Evolutionary conservation across 2,113 vertebrate genomes (phyloP), one percentile per base, ranked within the genome.

Genomic region (Microtus ochrogaster): DNA sequence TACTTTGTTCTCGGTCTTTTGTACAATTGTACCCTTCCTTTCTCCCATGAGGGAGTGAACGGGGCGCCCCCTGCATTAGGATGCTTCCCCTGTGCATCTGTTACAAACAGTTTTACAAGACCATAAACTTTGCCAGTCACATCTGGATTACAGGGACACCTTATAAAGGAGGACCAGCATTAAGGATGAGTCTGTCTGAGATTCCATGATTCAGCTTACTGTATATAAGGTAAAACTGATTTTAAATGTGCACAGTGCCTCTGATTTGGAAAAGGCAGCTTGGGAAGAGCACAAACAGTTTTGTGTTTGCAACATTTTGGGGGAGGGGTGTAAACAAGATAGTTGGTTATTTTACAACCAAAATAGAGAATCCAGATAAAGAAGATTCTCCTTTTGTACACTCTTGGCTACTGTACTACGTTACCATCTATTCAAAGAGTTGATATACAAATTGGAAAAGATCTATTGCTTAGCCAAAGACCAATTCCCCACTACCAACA

Each of bases 361-460:
- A 6, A 92, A 82, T 30, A 47, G 30, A 17, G 21, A 89, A 92
- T 91, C 3, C 49, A 21, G 7, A n/a, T 39, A 68, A 92, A 68
- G 10, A 28, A 83, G 17, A 83, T 39, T 28, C 87, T 66, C 13
- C 5, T 87, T 86, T 76, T 61, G 4, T 52, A 79, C 26, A 85
- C 33, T 82, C 70, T 68, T 84, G 52, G 82, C 72, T 77, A 66
- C 7, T 68, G 12, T 47, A 58, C 0, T 1, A 4, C 36, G 0
- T 39, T 87, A 52, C 24, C 28, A 66, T 6, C 22, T 44, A 82
- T 22, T 76, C 17, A 89, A 91, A 87, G 74, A 19, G 3, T 24
- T 41, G 55, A 79, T 36, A 65, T 49, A 89, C 61, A 94, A 78
- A 79, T 9, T 84, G 63, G 19, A 74, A 95, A 94, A 74, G 83